Base-by-base conservation (phyloP, 1,140 invertebrate genomes). In the Megalonaias nervosa region DNA sequence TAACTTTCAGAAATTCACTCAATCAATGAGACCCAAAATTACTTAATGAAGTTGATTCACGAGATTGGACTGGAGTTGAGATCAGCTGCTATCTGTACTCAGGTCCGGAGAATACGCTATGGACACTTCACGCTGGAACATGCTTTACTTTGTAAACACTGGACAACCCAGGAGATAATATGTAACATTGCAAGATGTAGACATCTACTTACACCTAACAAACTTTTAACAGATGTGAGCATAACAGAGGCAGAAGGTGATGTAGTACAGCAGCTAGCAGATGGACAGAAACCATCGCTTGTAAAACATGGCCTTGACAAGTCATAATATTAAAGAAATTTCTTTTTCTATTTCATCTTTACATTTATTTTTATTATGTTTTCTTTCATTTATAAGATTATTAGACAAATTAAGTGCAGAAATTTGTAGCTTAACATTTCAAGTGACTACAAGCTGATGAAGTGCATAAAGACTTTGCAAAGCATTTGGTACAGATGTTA, bases 71-170 rank as follows among this genome's bases (percentile, higher is more conserved):
- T 95, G 0, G 92, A 94, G 86, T 84, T 98, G 26, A 94, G 95
- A 83, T 94, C 94, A 48, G 93, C 93, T n/a, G 97, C 97, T 4
- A 93, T 95, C 75, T 96, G 95, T 86, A 94, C 93, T 0, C 93
- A 93, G 66, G 91, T 98, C 14, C 94, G 95, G 73, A 96, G 96
- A 85, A 93, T 96, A 23, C 93, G 95, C 57, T 95, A 95, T 86
- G 96, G 96, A 23, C 93, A 94, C 84, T 99, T 98, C 88, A 93
- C 92, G n/a, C 68, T 95, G 11, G 91, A 95, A 0, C 90, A 95
- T 84, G 94, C 96, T 16, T 89, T 99, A 12, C 90, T 99, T 1
- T 91, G 93, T 55, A 96, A 97, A 91, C 94, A 98, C 81, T 98
- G 97, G 95, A 93, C 93, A 96, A 81, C 98, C 95, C 95, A 93